phyloP scores from a whole-genome alignment of 2,888 invertebrate genomes.

The Ormia ochracea region DNA sequence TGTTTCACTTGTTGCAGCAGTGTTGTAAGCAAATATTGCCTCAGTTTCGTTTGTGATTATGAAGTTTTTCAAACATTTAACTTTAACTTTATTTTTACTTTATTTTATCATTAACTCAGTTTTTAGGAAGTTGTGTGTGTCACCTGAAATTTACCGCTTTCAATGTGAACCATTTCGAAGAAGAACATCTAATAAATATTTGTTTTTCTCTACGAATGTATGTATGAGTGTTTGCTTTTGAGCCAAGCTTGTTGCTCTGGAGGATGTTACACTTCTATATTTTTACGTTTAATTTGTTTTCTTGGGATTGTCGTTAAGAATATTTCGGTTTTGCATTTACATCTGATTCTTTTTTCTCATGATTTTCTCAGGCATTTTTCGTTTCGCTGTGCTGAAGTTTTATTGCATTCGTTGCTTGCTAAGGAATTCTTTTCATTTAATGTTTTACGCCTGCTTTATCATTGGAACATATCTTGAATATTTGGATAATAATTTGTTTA shows the following conservation, averaged over 20 bases:
- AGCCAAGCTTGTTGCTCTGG: slow-evolving; percentile 1
- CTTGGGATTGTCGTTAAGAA: background rate
- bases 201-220: slow-evolving; percentile 16
- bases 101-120: slow-evolving; percentile 48
- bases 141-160: slow-evolving; percentile 41
- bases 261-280: slow-evolving; percentile 4
- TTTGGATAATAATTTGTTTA: slow-evolving; percentile 68
- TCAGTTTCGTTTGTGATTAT: slow-evolving; percentile 7
- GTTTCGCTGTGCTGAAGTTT: background rate
- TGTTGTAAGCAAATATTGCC: slow-evolving; percentile 43
- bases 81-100: too few relatives aligned
- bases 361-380: slow-evolving; percentile 32
- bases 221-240: background rate
- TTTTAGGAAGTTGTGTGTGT: slow-evolving; percentile 1
- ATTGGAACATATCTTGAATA: slow-evolving; percentile 62
- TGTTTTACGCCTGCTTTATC: slow-evolving; percentile 63
- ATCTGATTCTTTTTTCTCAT: slow-evolving; percentile 20
- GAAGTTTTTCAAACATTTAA: slow-evolving; percentile 11
- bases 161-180: slow-evolving; percentile 18
- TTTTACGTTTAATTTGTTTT: slow-evolving; percentile 30
- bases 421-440: slow-evolving; percentile 51
- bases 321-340: slow-evolving; percentile 37
- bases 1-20: slow-evolving; percentile 11
- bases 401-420: slow-evolving; percentile 5
- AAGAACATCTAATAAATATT: slow-evolving; percentile 54